These are phyloP conservation scores for Sminthurides bifidus DNA, from an alignment of 1,140 invertebrate genomes.

Conservation along the genomic window DNA sequence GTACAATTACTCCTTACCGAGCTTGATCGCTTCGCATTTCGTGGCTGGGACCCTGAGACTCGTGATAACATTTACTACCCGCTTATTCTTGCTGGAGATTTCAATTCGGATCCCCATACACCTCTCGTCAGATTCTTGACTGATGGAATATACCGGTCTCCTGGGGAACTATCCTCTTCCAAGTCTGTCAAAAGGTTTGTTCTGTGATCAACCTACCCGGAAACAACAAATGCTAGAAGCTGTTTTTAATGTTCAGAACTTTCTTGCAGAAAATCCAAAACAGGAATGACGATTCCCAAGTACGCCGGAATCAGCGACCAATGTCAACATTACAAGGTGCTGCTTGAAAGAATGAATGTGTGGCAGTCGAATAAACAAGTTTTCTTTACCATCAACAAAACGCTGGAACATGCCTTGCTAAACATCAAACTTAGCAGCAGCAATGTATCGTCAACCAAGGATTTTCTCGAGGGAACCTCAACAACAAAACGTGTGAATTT, in stretches of 20 bases:
- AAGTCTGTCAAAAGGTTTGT: not conserved
- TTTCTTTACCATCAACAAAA: no score
- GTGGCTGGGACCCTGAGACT: slow-evolving; percentile 32
- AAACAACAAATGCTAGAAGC: not conserved
- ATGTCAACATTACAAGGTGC: slow-evolving; percentile 50
- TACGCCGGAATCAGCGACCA: slow-evolving; percentile 49
- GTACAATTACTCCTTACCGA: slow-evolving; percentile 63
- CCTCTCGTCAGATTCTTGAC: slow-evolving; percentile 56
- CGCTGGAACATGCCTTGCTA: no score
- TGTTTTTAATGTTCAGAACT: no score
- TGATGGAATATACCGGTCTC: slow-evolving; percentile 38
- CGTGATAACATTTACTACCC: slow-evolving; percentile 52
- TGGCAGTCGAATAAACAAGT: slow-evolving; percentile 32
- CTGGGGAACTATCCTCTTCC: not conserved
- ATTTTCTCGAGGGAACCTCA: slow-evolving; percentile 18
- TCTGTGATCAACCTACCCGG: not conserved
- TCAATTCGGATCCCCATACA: slow-evolving; percentile 60
- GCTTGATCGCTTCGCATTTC: slow-evolving; percentile 62
- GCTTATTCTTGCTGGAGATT: slow-evolving; percentile 75
- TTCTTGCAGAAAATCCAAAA: not conserved
- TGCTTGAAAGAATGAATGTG: slow-evolving; percentile 31
- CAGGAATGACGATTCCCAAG: slow-evolving; percentile 41
- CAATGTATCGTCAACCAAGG: no score
- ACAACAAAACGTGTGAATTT: slow-evolving; percentile 17
- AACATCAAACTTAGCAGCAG: no score